Evolutionary conservation across 2,797 vertebrate genomes (phyloP).

Genomic region (Natrix natrix): DNA sequence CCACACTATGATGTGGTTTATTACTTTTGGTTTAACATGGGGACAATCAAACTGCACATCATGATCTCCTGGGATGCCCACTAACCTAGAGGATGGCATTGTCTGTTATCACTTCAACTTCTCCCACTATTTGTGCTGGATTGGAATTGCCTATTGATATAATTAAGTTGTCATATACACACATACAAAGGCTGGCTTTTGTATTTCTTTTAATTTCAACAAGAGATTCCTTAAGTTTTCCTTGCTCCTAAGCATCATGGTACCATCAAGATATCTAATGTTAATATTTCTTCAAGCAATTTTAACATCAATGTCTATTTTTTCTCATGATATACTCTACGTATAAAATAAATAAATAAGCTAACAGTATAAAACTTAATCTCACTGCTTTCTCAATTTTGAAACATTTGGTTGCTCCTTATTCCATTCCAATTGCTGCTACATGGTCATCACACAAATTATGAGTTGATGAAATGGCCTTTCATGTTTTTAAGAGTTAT

Average conservation of each 20-base stretch:
- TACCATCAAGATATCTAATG: neutral
- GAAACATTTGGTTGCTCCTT: neutral
- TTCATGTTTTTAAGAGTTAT: neutral
- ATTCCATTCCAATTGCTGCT: neutral
- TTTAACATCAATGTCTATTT: neutral
- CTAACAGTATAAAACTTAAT: neutral
- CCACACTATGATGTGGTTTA: neutral
- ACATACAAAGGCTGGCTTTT: neutral
- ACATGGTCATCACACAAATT: neutral
- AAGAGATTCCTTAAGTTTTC: neutral
- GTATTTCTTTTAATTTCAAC: neutral
- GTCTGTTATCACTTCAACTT: neutral
- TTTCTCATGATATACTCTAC: neutral
- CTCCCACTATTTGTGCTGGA: neutral
- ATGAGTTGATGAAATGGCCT: neutral
- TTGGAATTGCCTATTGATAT: neutral
- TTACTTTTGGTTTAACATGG: neutral
- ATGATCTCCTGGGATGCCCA: neutral
- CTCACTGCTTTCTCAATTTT: neutral
- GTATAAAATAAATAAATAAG: neutral
- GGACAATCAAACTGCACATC: neutral
- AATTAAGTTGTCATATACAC: neutral
- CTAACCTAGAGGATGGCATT: neutral
- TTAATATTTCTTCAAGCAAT: neutral
- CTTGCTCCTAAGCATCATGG: neutral